A percentile compares a stretch with the other conserved stretches of the same genome.
Conservation (phyloP, 2,888 invertebrate genomes). For the Tetragonisca angustula region DNA sequence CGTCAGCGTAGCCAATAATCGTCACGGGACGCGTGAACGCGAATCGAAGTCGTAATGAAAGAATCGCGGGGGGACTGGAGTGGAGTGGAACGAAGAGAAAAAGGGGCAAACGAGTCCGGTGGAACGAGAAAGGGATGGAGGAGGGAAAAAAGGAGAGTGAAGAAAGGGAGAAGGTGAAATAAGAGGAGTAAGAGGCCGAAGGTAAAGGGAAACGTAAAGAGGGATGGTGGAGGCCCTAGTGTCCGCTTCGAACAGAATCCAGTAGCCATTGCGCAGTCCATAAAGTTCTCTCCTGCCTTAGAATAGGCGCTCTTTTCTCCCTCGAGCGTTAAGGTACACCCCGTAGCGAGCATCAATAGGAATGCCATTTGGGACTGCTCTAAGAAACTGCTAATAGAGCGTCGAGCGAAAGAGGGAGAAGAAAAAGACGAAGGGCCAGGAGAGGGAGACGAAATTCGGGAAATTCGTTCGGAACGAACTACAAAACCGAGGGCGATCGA, state of each 20-base stretch:
- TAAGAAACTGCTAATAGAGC: constrained; percentile 83
- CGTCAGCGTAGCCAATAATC: constrained; percentile 74
- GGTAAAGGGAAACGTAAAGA: constrained; percentile 61
- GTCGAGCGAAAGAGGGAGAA: constrained; percentile 39
- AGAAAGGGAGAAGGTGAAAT: not conserved
- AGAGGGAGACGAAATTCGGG: constrained; percentile 39
- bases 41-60: constrained; percentile 74
- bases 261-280: constrained; percentile 79
- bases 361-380: constrained; percentile 81
- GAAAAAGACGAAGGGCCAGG: not conserved
- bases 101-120: constrained; percentile 10
- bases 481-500: constrained; percentile 9
- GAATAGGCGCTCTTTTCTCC: constrained; percentile 74
- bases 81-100: constrained; percentile 30
- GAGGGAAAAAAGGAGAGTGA: not conserved
- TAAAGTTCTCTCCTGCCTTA: constrained; percentile 77
- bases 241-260: constrained; percentile 65
- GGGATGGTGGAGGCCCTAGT: constrained; percentile 52
- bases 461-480: constrained; percentile 34
- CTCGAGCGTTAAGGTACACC: constrained; percentile 72
- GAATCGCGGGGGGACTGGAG: constrained; percentile 70
- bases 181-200: constrained; percentile 36
- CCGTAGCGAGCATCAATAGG: constrained; percentile 78
- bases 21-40: constrained; percentile 72
- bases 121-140: constrained; percentile 16